Base-by-base conservation (phyloP, 2,113 vertebrate species). In the Axis porcinus region DNA sequence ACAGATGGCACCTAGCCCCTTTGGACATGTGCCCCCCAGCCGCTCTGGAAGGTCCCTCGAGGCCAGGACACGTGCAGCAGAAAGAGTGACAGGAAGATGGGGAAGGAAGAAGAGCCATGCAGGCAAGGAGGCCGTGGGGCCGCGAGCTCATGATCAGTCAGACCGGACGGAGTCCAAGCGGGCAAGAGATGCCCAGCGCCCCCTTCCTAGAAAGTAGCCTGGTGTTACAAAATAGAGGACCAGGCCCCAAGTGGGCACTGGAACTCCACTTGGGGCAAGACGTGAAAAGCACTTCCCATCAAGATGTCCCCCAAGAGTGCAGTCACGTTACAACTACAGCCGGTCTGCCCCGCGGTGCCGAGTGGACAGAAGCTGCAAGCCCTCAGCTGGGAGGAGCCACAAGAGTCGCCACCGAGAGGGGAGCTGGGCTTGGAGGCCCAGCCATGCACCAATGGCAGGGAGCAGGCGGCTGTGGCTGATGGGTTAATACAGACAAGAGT, bases 371-470 rank as follows among this genome's bases (percentile, higher is more conserved):
- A 92, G 95, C 84, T n/a, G 50, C 92, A 74, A 86, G 95, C 84
- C 92, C 91, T 45, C 47, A 16, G 89, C 55, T 8, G 17, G 47
- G n/a, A 89, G 93, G 85, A 40, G 60, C 84, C 12, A 83, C 79
- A 36, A 70, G 74, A 6, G 19, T 28, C 3, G 14, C 5, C 52
- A 57, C 89, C 1, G 36, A 67, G 79, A 70, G 78, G 83, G 76
- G 45, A 86, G 88, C 82, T 5, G 16, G 17, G 96, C 78, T 33
- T 19, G 52, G 64, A 88, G 3, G 10, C 70, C 97, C 92, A 87
- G 97, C 97, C 98, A 97, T 96, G 97, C 97, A 52, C 86, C 79
- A 21, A 52, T 6, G 86, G 82, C 87, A 43, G 36, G 92, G 84
- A 95, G 97, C 60, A 36, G 74, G 78, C 2, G 83, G 82, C 88